Conservation (phyloP, 2,113 vertebrate species). For the Rattus rattus region DNA sequence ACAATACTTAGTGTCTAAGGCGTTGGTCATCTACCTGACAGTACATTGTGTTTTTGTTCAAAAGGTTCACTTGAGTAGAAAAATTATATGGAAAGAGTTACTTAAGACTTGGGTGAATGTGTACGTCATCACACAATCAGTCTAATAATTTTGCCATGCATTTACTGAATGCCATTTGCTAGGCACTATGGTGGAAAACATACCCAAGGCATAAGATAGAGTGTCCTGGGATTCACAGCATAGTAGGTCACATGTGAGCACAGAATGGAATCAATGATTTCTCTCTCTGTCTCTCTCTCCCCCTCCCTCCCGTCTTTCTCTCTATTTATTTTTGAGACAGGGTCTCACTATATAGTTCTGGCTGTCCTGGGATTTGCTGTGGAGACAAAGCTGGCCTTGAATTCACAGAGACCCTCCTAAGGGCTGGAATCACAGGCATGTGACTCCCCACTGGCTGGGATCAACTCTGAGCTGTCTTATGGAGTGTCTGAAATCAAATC, state of each 20-base stretch:
- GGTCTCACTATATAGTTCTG: background rate
- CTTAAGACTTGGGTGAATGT: slow-evolving; percentile 45
- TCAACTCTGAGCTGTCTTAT: background rate
- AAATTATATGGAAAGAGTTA: background rate
- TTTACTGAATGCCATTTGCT: background rate
- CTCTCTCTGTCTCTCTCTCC: background rate
- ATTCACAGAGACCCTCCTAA: background rate
- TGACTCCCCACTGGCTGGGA: background rate
- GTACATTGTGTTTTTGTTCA: slow-evolving; percentile 21
- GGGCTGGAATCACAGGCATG: background rate
- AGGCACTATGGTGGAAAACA: background rate
- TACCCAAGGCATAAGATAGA: background rate
- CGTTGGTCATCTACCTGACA: slow-evolving; percentile 19
- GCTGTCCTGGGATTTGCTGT: background rate
- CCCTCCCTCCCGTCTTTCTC: no score
- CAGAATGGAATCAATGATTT: background rate
- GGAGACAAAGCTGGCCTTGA: background rate
- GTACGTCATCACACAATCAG: background rate
- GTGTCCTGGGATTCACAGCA: background rate
- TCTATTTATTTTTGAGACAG: background rate
- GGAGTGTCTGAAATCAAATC: background rate
- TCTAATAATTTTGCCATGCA: slow-evolving; percentile 12
- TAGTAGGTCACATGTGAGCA: background rate
- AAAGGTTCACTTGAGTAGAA: slow-evolving; percentile 47
- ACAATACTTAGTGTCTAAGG: background rate